Evolutionary conservation across 1,140 invertebrate species (phyloP), one percentile per base, ranked within the genome.

Genomic region (Drosophila eugracilis): DNA sequence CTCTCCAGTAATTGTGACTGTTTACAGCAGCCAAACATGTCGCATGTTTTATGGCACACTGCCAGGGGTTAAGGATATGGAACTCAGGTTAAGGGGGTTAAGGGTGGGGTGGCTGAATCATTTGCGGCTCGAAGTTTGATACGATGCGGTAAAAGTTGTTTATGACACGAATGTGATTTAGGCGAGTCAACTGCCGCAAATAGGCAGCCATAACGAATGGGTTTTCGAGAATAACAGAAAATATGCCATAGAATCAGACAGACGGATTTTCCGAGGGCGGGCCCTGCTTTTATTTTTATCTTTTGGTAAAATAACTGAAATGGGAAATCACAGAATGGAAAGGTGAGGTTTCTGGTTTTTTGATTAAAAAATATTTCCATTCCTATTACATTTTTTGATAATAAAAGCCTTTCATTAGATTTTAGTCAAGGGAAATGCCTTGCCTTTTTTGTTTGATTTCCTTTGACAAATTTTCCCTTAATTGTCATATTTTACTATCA

Each of bases 11-110:
- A 72, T 72, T 71, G 69, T 72, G 49, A 72, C 66, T 72, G 69
- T 71, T 72, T 72, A 72, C 53, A 59, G 63, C 66, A 71, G 67
- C 34, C 69, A 49, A 71, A 71, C 69, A 72, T 59, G 66, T 42
- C 53, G 69, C 44, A 72, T 72, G 44, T 71, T 71, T 72, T 71
- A 72, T 71, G 69, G 32, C 36, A 6, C 36, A 6, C n/a, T 1
- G 9, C 4, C 37, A 7, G 42, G 34, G 36, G 36, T n/a, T 30
- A 19, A 30, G 45, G 45, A 48, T 48, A 17, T 12, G 42, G 39
- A n/a, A 15, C 22, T 5, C 26, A 19, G 19, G 52, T 14, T 9
- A 54, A 0, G 10, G 24, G 9, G 12, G 22, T 12, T 7, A 7
- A 9, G 4, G 17, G 32, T 24, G 26, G 10, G 14, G 5, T 1